Conservation (phyloP, 2,797 vertebrate species). For the Picus viridis region DNA sequence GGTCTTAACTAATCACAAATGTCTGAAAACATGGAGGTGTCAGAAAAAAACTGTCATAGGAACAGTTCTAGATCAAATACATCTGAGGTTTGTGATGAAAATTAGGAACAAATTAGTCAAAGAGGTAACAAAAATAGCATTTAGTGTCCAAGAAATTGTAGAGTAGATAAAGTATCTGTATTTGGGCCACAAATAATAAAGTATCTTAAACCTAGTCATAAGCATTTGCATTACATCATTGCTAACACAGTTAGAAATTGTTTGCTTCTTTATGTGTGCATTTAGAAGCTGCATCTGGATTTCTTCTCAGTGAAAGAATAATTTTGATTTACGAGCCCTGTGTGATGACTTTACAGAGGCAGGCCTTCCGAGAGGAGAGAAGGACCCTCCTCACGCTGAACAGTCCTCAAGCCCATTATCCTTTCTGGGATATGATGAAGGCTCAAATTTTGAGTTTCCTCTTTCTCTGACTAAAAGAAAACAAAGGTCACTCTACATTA, state of each 20-base stretch:
- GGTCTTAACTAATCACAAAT: neutral
- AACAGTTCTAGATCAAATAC: neutral
- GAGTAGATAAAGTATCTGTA: neutral
- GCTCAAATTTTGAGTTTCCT: neutral
- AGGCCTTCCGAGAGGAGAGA: neutral
- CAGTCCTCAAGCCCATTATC: neutral
- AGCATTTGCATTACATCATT: neutral
- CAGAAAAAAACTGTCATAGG: neutral
- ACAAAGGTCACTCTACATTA: neutral
- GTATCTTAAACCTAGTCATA: neutral
- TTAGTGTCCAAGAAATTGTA: neutral
- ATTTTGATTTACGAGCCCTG: neutral
- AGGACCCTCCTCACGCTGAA: neutral
- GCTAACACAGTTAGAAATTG: neutral
- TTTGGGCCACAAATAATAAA: neutral
- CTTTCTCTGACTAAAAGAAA: neutral
- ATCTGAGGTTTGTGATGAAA: neutral
- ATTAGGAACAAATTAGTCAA: neutral
- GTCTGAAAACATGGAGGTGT: neutral
- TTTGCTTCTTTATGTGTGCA: neutral
- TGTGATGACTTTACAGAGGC: neutral
- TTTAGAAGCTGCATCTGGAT: neutral
- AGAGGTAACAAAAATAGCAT: neutral
- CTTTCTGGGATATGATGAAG: neutral
- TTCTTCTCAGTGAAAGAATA: neutral